Percentiles rank a stretch among this genome's conserved stretches.
Evolutionary conservation across 2,113 vertebrate species (phyloP).

Genomic region (Tonatia bakeri): DNA sequence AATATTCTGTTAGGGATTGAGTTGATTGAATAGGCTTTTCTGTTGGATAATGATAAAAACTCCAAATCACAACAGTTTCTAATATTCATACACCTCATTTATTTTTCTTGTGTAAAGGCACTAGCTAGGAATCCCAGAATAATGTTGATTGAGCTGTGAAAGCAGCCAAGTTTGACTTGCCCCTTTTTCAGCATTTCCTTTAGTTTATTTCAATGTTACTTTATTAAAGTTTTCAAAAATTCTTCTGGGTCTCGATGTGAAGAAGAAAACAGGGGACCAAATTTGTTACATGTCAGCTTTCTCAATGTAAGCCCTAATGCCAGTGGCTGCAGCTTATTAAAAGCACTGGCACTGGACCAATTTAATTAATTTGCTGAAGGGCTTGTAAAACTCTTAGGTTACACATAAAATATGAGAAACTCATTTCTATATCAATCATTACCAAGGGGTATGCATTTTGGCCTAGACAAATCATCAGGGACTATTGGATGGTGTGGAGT

Average conservation of each 20-base stretch:
- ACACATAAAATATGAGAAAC: constrained; percentile 33
- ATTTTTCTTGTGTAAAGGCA: constrained; percentile 38
- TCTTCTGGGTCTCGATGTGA: background rate
- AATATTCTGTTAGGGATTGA: background rate
- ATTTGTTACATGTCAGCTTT: background rate
- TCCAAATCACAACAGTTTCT: constrained; percentile 4
- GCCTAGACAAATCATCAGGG: background rate
- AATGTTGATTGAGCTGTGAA: background rate
- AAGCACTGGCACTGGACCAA: constrained; percentile 22
- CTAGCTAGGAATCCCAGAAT: background rate
- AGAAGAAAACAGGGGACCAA: background rate
- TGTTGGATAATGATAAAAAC: background rate
- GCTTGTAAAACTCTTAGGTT: constrained; percentile 33
- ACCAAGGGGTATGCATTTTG: constrained; percentile 6
- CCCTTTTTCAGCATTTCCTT: background rate
- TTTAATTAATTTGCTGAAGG: constrained; percentile 59
- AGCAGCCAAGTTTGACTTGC: background rate
- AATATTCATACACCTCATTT: background rate
- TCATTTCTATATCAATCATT: constrained; percentile 14
- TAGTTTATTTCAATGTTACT: background rate
- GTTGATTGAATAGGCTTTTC: background rate
- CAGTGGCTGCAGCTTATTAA: constrained; percentile 12
- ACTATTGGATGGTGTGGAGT: background rate
- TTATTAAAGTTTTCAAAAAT: constrained; percentile 10
- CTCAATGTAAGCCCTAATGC: background rate